phyloP scores from a whole-genome alignment of 2,113 vertebrate species.

The Peucedramus taeniatus region DNA sequence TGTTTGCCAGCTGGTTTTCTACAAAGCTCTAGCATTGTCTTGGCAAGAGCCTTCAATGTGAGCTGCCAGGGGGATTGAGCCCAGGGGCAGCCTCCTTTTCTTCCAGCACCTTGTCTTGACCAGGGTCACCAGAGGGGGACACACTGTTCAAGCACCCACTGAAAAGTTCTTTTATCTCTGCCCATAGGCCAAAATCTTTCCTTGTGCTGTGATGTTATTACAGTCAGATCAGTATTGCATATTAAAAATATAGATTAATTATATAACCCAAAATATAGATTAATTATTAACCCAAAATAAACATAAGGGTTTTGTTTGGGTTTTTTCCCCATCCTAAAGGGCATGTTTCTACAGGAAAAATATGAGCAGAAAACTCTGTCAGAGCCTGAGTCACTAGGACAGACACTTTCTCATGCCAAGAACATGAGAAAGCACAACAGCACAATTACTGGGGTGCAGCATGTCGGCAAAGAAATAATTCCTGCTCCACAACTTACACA shows the following conservation, averaged over 20 bases:
- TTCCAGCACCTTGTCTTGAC: fast-evolving
- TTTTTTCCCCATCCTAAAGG: neutral
- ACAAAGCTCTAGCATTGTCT: neutral
- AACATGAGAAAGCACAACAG: neutral
- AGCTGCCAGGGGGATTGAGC: neutral
- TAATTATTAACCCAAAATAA: neutral
- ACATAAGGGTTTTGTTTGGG: fast-evolving
- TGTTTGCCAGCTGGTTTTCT: neutral
- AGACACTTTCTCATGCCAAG: neutral
- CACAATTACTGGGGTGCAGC: neutral
- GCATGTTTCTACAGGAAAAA: neutral
- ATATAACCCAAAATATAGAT: neutral
- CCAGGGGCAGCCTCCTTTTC: neutral
- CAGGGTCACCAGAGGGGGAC: neutral
- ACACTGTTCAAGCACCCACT: neutral
- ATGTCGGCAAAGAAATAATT: neutral
- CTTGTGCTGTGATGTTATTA: neutral
- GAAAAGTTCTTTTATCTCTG: neutral
- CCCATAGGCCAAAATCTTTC: neutral
- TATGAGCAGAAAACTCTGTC: neutral
- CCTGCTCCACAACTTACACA: neutral
- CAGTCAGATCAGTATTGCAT: neutral
- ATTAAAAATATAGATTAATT: neutral
- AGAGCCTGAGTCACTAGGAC: neutral
- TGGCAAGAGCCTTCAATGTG: neutral